phyloP scores from a whole-genome alignment of 2,113 vertebrate species.

The Campylorhamphus procurvoides region DNA sequence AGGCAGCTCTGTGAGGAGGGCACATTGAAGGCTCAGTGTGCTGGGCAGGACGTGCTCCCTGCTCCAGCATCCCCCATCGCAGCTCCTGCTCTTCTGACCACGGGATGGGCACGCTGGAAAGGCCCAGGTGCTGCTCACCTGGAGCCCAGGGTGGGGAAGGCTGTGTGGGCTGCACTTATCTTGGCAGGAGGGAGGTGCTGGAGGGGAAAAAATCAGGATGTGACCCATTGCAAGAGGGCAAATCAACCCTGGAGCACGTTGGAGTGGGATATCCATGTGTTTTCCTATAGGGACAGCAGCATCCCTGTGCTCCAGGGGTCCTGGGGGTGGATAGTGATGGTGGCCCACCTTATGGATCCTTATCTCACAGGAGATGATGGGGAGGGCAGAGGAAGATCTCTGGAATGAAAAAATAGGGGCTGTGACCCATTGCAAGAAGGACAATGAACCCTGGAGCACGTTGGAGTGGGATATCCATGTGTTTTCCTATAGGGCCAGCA shows the following conservation, averaged over 20 bases:
- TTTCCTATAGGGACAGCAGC: background rate
- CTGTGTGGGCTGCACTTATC: background rate
- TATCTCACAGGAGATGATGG: no score
- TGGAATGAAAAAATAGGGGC: background rate
- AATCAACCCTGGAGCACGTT: background rate
- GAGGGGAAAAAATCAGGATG: background rate
- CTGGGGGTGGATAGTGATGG: no score
- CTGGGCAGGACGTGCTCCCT: background rate
- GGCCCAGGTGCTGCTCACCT: background rate
- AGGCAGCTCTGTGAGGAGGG: constrained; percentile 22
- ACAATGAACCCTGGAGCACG: background rate
- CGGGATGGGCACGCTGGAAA: background rate
- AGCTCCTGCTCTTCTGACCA: background rate
- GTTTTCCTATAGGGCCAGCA: background rate
- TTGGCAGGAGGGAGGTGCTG: background rate
- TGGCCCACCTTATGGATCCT: no score
- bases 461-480: no score
- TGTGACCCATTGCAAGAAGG: background rate
- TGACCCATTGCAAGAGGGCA: background rate
- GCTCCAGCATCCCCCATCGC: background rate
- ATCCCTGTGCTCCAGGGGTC: no score
- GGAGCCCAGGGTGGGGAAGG: no score
- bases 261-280: no score
- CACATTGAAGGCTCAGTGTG: constrained; percentile 20
- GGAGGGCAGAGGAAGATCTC: background rate